Conservation (phyloP, 2,113 vertebrate genomes). For the Lucifuga dentata region DNA sequence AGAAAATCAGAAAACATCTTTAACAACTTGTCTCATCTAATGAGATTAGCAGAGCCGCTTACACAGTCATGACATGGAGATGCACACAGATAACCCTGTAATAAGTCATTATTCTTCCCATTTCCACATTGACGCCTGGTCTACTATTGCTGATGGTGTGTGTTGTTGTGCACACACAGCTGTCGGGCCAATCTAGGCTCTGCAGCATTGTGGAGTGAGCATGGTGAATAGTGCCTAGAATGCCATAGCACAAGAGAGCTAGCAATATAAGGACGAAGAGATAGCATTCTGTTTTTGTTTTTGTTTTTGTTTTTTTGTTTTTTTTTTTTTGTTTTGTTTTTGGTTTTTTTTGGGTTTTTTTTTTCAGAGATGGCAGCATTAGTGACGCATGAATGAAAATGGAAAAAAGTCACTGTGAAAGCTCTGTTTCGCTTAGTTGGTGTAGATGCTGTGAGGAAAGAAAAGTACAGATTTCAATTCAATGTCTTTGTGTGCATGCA, state of each 20-base stretch:
- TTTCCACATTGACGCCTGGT: slow-evolving; percentile 66
- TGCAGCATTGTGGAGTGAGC: slow-evolving; percentile 46
- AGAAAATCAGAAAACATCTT: slow-evolving; percentile 81
- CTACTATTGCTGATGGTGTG: slow-evolving; percentile 59
- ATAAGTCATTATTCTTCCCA: slow-evolving; percentile 79
- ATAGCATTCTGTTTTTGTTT: slow-evolving; percentile 60
- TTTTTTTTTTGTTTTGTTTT: too few species aligned
- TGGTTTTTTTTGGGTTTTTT: too few species aligned
- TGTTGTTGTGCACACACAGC: slow-evolving; percentile 52
- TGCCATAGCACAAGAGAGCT: slow-evolving; percentile 49
- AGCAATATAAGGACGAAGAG: slow-evolving; percentile 49
- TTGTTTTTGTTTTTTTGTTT: too few species aligned
- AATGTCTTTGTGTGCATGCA: too few species aligned
- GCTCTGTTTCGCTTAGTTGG: slow-evolving; percentile 40
- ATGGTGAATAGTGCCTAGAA: slow-evolving; percentile 38
- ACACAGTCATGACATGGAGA: slow-evolving; percentile 78
- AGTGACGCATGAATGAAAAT: slow-evolving; percentile 75
- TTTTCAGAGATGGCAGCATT: slow-evolving; percentile 54
- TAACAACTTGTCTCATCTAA: slow-evolving; percentile 82
- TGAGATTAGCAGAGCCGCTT: slow-evolving; percentile 81
- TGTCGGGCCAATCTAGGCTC: slow-evolving; percentile 60
- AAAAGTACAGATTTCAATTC: slow-evolving; percentile 33
- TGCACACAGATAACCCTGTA: slow-evolving; percentile 80
- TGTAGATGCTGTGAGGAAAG: slow-evolving; percentile 6
- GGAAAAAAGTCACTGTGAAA: slow-evolving; percentile 43